phyloP scores from a whole-genome alignment of 2,797 vertebrate species.

The Phoxinus dragarum region DNA sequence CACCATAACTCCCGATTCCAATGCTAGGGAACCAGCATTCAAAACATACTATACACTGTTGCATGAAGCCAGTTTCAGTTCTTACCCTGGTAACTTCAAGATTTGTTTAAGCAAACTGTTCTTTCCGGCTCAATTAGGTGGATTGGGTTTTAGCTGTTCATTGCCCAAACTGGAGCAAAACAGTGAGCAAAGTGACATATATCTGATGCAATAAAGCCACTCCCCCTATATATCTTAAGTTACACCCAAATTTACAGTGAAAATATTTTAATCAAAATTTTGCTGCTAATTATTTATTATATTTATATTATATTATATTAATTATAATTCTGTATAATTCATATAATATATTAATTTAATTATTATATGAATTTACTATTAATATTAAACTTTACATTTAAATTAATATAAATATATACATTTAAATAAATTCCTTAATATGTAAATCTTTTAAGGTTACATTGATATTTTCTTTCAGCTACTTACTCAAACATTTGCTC shows the following conservation, averaged over 20 bases:
- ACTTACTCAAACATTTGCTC: background rate
- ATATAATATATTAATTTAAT: background rate
- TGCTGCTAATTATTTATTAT: background rate
- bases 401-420: background rate
- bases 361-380: background rate
- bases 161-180: background rate
- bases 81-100: background rate
- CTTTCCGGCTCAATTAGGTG: too few species aligned
- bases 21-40: too few species aligned
- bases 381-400: background rate
- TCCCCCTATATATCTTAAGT: background rate
- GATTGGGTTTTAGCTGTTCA: background rate
- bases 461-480: background rate
- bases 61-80: background rate
- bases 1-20: too few species aligned
- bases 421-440: background rate
- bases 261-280: too few species aligned
- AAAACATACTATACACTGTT: background rate
- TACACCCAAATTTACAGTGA: background rate
- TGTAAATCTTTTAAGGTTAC: too few species aligned
- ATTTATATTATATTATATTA: background rate
- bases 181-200: background rate
- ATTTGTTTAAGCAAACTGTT: background rate
- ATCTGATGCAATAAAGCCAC: background rate
- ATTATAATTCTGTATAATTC: background rate